A percentile compares a stretch with the other conserved stretches of the same genome.
phyloP scores from a whole-genome alignment of 1,140 invertebrate species.

The Asobara japonica region DNA sequence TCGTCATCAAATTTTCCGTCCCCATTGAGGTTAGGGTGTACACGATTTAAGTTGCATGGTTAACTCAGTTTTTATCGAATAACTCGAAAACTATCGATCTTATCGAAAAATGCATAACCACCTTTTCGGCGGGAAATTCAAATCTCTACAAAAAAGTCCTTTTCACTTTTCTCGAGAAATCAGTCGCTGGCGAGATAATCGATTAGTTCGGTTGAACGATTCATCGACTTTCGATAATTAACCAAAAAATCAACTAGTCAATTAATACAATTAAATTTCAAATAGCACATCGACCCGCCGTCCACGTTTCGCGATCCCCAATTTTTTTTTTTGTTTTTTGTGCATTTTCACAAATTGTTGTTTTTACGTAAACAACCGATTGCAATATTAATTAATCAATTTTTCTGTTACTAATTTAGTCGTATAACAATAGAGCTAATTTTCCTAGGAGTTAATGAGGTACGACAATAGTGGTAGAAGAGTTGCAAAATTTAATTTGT shows the following conservation, averaged over 20 bases:
- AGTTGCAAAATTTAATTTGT: neutral
- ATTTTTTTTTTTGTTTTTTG: conserved; percentile 17
- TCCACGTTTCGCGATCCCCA: conserved; percentile 42
- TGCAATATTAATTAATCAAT: neutral
- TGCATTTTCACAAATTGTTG: conserved; percentile 9
- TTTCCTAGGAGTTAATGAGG: conserved; percentile 6
- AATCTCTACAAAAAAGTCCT: no score
- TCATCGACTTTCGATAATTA: neutral
- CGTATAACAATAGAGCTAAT: conserved; percentile 10
- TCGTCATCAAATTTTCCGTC: neutral
- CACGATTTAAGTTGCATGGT: neutral
- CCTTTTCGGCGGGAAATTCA: no score
- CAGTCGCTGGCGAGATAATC: no score
- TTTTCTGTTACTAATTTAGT: neutral
- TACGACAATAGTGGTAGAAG: conserved; percentile 22
- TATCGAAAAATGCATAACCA: no score
- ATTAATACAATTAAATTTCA: neutral
- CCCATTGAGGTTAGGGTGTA: no score
- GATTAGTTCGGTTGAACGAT: no score
- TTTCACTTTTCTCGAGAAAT: no score
- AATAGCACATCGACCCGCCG: conserved; percentile 49
- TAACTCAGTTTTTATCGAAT: conserved; percentile 12
- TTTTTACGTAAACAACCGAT: no score
- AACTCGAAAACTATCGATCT: conserved; percentile 17
- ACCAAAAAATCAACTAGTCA: neutral